These are phyloP conservation scores for Dasysyrphus tricinctus DNA, from an alignment of 2,888 invertebrate species.

Conservation along the genomic window DNA sequence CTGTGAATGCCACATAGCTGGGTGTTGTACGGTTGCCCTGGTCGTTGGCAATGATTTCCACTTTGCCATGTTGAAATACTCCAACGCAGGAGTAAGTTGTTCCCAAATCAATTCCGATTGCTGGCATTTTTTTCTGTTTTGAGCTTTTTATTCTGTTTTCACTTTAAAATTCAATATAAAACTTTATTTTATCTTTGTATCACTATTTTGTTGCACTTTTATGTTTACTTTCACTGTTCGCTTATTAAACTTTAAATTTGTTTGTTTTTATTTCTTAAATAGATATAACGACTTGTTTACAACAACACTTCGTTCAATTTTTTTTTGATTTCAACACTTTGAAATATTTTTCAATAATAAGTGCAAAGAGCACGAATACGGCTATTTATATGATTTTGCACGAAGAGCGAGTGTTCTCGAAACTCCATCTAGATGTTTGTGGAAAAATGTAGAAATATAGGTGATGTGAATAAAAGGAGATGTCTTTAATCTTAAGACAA, in stretches of 20 bases:
- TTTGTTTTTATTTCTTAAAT: no score
- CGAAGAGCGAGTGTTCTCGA: slow-evolving; percentile 44
- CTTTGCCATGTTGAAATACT: slow-evolving; percentile 90
- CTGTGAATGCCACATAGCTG: slow-evolving; percentile 90
- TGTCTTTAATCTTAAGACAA: no score
- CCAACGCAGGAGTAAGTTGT: slow-evolving; percentile 93
- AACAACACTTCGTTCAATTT: slow-evolving; percentile 3
- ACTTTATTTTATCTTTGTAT: neutral
- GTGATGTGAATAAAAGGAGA: no score
- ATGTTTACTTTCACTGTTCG: neutral
- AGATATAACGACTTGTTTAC: slow-evolving; percentile 5
- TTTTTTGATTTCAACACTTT: slow-evolving; percentile 7
- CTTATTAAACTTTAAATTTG: neutral
- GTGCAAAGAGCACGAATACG: neutral
- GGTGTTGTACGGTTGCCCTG: slow-evolving; percentile 91
- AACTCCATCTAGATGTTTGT: slow-evolving; percentile 20
- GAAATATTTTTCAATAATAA: slow-evolving; percentile 48
- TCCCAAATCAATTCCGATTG: slow-evolving; percentile 92
- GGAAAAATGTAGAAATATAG: slow-evolving; percentile 9
- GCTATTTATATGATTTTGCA: slow-evolving; percentile 53
- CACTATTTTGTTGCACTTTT: neutral
- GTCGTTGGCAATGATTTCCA: slow-evolving; percentile 91
- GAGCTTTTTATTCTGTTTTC: no score
- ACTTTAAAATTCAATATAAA: neutral
- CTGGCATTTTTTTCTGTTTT: slow-evolving; percentile 84